A percentile compares a stretch with the other conserved stretches of the same genome.
phyloP scores from a whole-genome alignment of 2,888 invertebrate species.

The Chloromyia formosa region DNA sequence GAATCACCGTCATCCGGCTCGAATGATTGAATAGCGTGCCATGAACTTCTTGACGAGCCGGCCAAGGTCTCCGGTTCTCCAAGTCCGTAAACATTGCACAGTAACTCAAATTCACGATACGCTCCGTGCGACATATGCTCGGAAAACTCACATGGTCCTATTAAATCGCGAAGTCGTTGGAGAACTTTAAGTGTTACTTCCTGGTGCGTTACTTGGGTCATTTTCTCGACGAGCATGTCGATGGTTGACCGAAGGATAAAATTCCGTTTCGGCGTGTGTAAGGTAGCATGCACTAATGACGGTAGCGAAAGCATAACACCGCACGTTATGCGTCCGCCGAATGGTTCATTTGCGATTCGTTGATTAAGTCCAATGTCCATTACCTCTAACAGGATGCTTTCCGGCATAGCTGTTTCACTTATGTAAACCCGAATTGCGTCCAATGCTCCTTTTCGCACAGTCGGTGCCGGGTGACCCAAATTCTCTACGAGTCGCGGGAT shows the following conservation, averaged over 20 bases:
- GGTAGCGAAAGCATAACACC: slow-evolving; percentile 74
- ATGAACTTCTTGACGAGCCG: slow-evolving; percentile 46
- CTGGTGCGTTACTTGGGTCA: slow-evolving; percentile 70
- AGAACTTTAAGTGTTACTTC: slow-evolving; percentile 75
- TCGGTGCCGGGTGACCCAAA: slow-evolving; percentile 81
- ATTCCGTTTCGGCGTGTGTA: slow-evolving; percentile 65
- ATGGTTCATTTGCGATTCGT: slow-evolving; percentile 64
- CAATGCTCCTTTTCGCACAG: slow-evolving; percentile 80
- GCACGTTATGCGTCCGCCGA: slow-evolving; percentile 69
- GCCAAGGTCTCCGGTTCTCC: slow-evolving; percentile 14
- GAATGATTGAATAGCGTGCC: slow-evolving; percentile 48
- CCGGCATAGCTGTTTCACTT: slow-evolving; percentile 72
- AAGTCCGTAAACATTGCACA: slow-evolving; percentile 70
- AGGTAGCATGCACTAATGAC: slow-evolving; percentile 68
- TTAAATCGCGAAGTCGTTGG: slow-evolving; percentile 73
- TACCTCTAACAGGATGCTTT: slow-evolving; percentile 73
- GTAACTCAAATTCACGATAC: slow-evolving; percentile 68
- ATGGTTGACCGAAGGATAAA: slow-evolving; percentile 67
- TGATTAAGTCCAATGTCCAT: slow-evolving; percentile 72
- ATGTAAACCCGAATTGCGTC: slow-evolving; percentile 80
- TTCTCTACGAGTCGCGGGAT: slow-evolving; percentile 78
- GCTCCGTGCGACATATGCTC: slow-evolving; percentile 66
- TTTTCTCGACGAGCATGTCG: slow-evolving; percentile 68
- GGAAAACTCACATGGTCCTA: slow-evolving; percentile 74
- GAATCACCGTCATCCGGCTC: slow-evolving; percentile 48